A percentile compares a stretch with the other conserved stretches of the same genome.
Evolutionary conservation across 2,113 vertebrate genomes (phyloP).

Genomic region (Pelmatolapia mariae): DNA sequence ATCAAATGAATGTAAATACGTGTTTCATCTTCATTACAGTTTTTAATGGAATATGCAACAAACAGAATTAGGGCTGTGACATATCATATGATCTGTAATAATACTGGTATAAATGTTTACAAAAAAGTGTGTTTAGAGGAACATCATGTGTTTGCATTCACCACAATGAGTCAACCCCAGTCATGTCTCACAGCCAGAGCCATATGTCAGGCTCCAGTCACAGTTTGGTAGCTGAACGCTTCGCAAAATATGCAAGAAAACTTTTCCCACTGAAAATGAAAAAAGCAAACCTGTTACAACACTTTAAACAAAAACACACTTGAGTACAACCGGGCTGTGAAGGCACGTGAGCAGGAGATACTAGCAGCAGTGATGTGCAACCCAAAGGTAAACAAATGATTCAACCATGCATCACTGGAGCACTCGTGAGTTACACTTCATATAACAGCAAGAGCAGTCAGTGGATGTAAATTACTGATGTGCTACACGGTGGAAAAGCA

Average conservation of each 20-base stretch:
- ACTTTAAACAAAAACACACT: background rate
- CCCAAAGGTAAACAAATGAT: background rate
- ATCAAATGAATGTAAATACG: background rate
- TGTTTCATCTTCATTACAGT: background rate
- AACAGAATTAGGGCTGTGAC: background rate
- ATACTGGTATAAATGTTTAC: background rate
- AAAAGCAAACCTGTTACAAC: background rate
- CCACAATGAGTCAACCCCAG: background rate
- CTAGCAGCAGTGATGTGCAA: background rate
- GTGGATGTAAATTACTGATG: background rate
- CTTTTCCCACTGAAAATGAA: background rate
- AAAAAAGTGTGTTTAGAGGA: background rate
- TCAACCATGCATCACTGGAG: background rate
- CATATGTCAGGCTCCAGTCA: accelerated
- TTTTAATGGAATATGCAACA: background rate
- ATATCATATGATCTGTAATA: background rate
- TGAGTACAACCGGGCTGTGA: accelerated
- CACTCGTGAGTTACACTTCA: accelerated
- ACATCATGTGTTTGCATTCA: background rate
- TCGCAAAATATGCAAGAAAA: background rate
- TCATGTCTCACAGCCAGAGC: background rate
- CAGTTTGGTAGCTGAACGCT: background rate
- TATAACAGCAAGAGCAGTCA: background rate
- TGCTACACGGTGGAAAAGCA: background rate
- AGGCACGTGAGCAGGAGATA: background rate